Evolutionary conservation across 2,888 invertebrate species (phyloP), one percentile per base, ranked within the genome.

Genomic region (Autographa gamma): DNA sequence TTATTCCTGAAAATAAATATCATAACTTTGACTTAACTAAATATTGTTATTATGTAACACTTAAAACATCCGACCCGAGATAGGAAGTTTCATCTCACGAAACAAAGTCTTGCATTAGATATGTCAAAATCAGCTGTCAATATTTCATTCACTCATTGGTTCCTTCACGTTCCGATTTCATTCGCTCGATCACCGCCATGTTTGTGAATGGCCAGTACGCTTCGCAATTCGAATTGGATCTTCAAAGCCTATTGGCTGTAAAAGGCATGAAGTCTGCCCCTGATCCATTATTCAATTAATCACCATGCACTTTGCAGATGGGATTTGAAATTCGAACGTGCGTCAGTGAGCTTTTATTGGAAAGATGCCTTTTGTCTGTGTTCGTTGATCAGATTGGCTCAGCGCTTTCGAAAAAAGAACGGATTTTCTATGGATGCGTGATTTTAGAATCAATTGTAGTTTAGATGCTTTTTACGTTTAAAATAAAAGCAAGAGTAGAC

Each of bases 241-340:
- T 25, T 25, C 54, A 14, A 56, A 56, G 54, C 16, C 48, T 48
- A n/a, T 48, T n/a, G n/a, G 48, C 54, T 54, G 54, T 54, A 54
- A 54, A 19, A 11, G 19, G 18, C 16, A 48, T 48, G n/a, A 54
- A 19, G 13, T 54, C 18, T 54, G 19, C 18, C 19, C 9, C 18
- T 18, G 19, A 54, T 54, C 54, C 19, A 54, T 19, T 48, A 48
- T 48, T 48, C 48, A 48, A 48, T 48, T 48, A 48, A 48, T 48
- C n/a, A 48, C 48, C 16, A 48, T 48, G 48, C 48, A 48, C 48
- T 48, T 48, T 5, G n/a, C n/a, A n/a, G 48, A 48, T 56, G 11
- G 54, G 19, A 56, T 56, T 56, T 19, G 54, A 25, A 11, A 56
- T 25, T 25, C 25, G n/a, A 48, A n/a, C 48, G 48, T 48, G 48